phyloP scores from a whole-genome alignment of 2,797 vertebrate genomes.

The Oreortyx pictus region DNA sequence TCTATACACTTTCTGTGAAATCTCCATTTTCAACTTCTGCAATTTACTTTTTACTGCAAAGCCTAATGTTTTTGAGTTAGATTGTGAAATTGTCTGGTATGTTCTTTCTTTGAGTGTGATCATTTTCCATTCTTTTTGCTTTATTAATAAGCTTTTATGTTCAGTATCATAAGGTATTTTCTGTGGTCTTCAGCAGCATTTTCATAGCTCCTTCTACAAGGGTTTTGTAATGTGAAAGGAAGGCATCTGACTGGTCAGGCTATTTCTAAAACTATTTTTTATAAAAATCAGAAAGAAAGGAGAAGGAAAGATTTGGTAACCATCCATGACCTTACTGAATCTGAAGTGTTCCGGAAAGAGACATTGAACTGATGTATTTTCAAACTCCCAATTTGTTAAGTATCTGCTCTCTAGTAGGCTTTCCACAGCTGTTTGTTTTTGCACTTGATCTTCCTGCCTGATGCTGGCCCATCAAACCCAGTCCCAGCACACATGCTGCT shows the following conservation, averaged over 20 bases:
- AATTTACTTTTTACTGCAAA: neutral
- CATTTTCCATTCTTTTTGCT: neutral
- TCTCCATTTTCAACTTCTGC: neutral
- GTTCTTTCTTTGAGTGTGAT: neutral
- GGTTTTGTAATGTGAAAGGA: neutral
- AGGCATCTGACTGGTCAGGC: neutral
- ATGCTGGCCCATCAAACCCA: neutral
- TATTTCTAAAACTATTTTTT: neutral
- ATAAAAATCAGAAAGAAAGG: neutral
- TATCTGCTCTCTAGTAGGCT: slow-evolving; percentile 53
- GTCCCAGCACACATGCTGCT: slow-evolving; percentile 35
- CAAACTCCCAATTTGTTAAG: neutral
- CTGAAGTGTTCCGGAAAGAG: neutral
- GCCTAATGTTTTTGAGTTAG: neutral
- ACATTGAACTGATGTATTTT: neutral
- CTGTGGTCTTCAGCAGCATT: neutral
- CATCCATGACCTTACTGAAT: neutral
- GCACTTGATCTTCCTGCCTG: slow-evolving; percentile 47
- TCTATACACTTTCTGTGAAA: neutral
- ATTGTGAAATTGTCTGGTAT: neutral
- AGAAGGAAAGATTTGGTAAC: neutral
- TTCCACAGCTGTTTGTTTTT: slow-evolving; percentile 54
- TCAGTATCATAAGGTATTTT: neutral
- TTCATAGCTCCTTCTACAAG: neutral
- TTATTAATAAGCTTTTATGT: neutral